Base-by-base conservation (phyloP, 2,888 invertebrate genomes). In the Ormyrus nitidulus region DNA sequence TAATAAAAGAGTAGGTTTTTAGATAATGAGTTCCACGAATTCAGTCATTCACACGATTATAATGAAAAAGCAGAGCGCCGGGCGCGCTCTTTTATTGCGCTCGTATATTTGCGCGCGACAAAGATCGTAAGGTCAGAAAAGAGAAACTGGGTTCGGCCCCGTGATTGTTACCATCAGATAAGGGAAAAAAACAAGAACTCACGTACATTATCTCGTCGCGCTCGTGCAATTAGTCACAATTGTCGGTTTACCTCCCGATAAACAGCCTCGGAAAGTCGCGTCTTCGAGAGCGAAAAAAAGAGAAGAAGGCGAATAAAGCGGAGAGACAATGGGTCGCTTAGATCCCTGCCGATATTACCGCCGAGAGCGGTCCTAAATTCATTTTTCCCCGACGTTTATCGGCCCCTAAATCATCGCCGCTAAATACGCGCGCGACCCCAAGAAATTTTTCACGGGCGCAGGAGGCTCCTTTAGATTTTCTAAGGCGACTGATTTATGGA, bases 71-170 rank as follows among this genome's bases (percentile, higher is more conserved):
- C 34, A 59, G 51, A 68, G 8, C 44, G 11, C 13, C n/a, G 34
- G 11, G 34, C 34, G 62, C 46, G 13, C 48, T 34, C 51, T 59
- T 59, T 76, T 69, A 76, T 76, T 69, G 34, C 54, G 54, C 51
- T 62, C 54, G 48, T 46, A 54, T 61, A 66, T 62, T 68, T 53
- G 54, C 65, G 51, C 70, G 56, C 53, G 54, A 72, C 66, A 72
- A 78, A 61, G 65, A 71, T 64, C 64, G 19, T 64, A 70, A 70
- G 70, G 66, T 77, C 75, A 68, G 61, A 61, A 69, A 68, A 72
- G 71, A 72, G 65, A 72, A 72, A 78, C 53, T 51, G 59, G 65
- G 66, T 49, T 59, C 13, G 61, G 61, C 69, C 59, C 9, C 8
- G 62, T 48, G 53, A 72, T 72, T 61, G 44, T 71, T 65, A n/a